Conservation (phyloP, 1,140 invertebrate species). For the Linepithema humile region DNA sequence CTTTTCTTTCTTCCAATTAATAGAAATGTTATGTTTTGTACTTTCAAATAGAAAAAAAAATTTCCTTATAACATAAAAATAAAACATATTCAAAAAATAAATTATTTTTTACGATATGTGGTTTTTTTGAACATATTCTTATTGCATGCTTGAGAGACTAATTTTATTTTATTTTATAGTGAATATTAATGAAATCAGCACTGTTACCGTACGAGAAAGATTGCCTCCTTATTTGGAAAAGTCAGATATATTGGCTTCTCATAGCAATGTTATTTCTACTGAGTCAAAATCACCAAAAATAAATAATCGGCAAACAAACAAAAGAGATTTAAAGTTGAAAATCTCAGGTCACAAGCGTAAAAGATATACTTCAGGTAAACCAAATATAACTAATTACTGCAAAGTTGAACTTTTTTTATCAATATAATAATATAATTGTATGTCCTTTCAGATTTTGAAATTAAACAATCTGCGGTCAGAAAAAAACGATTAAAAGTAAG, state of each 20-base stretch:
- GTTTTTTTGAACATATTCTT: neutral
- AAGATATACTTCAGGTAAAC: slow-evolving; percentile 1
- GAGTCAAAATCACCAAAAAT: neutral
- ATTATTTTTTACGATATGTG: neutral
- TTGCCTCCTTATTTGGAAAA: neutral
- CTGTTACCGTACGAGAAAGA: slow-evolving; percentile 24
- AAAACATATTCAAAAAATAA: neutral
- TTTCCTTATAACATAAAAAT: neutral
- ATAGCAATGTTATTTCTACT: neutral
- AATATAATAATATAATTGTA: neutral
- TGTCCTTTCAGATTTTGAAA: neutral
- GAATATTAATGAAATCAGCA: slow-evolving; percentile 35
- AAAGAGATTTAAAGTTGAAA: neutral
- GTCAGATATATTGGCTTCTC: neutral
- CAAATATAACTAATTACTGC: neutral
- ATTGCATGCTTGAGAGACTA: neutral
- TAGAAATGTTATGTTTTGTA: neutral
- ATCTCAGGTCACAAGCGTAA: neutral
- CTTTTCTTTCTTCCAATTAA: neutral
- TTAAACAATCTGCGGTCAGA: neutral
- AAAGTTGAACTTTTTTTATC: neutral
- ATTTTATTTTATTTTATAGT: neutral
- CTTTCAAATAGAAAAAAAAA: neutral
- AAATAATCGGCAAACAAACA: neutral
- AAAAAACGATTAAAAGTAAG: neutral